phyloP scores from a whole-genome alignment of 2,113 vertebrate genomes.

The Nestor notabilis region DNA sequence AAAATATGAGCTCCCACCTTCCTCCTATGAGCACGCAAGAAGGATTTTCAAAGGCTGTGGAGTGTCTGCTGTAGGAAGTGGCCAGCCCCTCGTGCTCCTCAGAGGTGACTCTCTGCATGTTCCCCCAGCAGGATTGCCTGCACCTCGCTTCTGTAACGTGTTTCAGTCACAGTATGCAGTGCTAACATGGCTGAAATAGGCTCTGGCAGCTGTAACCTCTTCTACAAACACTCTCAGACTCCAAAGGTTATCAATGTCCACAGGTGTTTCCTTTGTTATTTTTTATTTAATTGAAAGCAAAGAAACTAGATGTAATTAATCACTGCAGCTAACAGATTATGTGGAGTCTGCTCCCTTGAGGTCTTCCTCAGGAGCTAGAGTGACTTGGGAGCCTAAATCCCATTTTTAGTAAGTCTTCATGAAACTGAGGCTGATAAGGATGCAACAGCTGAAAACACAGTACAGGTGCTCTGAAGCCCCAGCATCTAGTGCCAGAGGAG shows the following conservation, averaged over 20 bases:
- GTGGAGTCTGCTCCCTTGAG: not conserved
- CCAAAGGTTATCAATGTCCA: not conserved
- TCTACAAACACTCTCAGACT: not conserved
- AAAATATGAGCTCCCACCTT: not conserved
- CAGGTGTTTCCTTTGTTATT: not conserved
- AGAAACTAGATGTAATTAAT: not conserved
- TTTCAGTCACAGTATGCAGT: not conserved
- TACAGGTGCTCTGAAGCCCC: not conserved
- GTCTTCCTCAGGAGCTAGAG: not conserved
- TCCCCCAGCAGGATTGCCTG: not conserved
- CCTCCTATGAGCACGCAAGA: not conserved
- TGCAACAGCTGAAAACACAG: not conserved
- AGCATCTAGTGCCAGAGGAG: not conserved
- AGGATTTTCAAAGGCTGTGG: not conserved
- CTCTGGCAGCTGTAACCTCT: not conserved
- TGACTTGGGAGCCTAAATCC: not conserved
- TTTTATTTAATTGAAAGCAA: not conserved
- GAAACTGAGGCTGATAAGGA: rapidly evolving
- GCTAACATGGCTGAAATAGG: not conserved
- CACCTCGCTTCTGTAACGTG: not conserved
- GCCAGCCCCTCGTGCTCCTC: not conserved
- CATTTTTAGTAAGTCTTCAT: not conserved
- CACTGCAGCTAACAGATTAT: not conserved
- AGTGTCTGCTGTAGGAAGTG: not conserved
- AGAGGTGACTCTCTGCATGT: rapidly evolving